phyloP scores from a whole-genome alignment of 2,113 vertebrate genomes.

The Acinonyx jubatus region DNA sequence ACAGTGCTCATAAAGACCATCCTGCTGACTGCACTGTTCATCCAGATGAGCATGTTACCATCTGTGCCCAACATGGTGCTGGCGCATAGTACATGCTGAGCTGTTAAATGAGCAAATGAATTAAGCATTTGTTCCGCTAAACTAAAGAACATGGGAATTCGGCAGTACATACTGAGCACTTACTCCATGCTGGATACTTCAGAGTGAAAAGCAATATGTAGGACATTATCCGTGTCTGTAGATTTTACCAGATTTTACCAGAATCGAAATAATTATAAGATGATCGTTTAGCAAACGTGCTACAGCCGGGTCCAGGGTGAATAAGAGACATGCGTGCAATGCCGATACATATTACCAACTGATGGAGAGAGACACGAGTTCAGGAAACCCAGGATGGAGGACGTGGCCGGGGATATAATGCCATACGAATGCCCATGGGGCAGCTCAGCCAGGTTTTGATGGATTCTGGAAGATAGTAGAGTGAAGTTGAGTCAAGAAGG shows the following conservation, averaged over 20 bases:
- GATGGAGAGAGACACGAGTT: not conserved
- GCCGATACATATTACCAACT: not conserved
- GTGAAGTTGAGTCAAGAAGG: not conserved
- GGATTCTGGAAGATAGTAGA: not conserved
- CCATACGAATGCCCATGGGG: no score
- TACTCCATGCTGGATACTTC: not conserved
- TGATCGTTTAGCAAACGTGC: not conserved
- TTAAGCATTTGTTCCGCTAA: not conserved
- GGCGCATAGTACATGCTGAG: rapidly evolving
- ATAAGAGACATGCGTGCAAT: no score
- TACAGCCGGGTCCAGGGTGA: not conserved
- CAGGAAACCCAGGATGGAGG: not conserved
- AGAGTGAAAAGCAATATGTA: not conserved
- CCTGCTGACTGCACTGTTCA: not conserved
- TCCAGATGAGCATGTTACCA: not conserved
- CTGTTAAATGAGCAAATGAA: not conserved
- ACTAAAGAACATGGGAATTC: not conserved
- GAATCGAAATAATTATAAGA: not conserved
- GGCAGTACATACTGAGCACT: not conserved
- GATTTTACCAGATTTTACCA: constrained; percentile 11
- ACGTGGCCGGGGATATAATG: not conserved
- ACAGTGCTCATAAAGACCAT: rapidly evolving
- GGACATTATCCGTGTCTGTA: not conserved
- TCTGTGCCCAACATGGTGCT: not conserved
- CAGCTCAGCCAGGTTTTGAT: not conserved